Evolutionary conservation across 2,113 vertebrate species (phyloP), one percentile per base, ranked within the genome.

Genomic region (Stigmatopora argus): DNA sequence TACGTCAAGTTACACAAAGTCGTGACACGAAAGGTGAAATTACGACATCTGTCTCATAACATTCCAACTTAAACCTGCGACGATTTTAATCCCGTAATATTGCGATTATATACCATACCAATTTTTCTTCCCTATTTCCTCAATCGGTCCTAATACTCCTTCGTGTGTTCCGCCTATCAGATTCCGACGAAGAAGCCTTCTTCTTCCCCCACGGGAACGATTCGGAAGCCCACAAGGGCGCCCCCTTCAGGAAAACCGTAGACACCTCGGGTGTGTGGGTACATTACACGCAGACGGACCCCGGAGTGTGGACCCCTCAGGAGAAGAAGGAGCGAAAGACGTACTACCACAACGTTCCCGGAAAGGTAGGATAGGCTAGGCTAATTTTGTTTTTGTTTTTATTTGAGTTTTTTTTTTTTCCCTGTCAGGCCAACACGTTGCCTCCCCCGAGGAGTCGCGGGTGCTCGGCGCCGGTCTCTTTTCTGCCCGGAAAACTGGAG

Each of bases 111-210:
- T n/a, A n/a, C 1, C 0, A 3, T 12, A 3, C 7, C 26, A 2
- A 65, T 46, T 44, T 19, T 49, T 0, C 56, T 7, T 1, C 61
- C 18, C 0, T 31, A 31, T 31, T 31, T 31, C 26, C 26, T 31
- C 26, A 3, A 31, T 31, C 1, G 1, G 26, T 31, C 1, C 26
- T 31, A 31, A 31, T 31, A 31, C 26, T 3, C 26, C 26, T 31
- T 2, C 26, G 3, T n/a, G n/a, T n/a, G n/a, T 60, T 12, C 1
- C 62, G 21, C 47, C 10, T 59, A 23, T 9, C 78, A 93, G 92
- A 89, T 70, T 89, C 87, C 0, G 91, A 92, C 62, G 90, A 92
- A n/a, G 90, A 91, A n/a, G 53, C 88, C 11, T 91, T 92, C 23
- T 75, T 90, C 51, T 93, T 91, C 72, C 88, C 90, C 1, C 84